These are phyloP conservation scores for Eudemis profundana DNA, from an alignment of 2,888 invertebrate genomes.

Conservation along the genomic window DNA sequence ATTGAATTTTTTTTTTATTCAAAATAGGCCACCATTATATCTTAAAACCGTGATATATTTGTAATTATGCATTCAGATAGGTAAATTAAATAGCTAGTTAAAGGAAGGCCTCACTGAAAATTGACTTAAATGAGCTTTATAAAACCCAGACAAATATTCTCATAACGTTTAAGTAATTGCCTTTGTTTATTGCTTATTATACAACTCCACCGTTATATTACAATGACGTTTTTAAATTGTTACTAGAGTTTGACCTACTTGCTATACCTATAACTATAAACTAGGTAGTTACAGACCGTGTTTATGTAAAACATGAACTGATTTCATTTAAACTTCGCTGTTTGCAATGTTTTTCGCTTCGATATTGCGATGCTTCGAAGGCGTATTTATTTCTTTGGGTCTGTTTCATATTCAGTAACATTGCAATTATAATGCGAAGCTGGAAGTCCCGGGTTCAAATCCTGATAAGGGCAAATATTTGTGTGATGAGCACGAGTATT, in stretches of 20 bases:
- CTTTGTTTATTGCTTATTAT: no score
- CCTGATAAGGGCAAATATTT: no score
- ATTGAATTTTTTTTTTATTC: no score
- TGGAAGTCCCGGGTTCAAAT: no score
- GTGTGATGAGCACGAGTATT: no score
- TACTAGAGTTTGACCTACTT: slow-evolving; percentile 17
- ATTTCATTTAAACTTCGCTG: slow-evolving; percentile 13
- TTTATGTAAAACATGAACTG: slow-evolving; percentile 17
- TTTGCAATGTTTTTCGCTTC: background rate
- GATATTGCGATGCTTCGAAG: background rate
- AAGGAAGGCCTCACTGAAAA: background rate
- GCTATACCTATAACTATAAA: background rate
- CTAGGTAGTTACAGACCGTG: background rate
- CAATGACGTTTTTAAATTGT: background rate
- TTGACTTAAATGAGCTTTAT: background rate
- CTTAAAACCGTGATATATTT: no score
- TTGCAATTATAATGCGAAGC: no score
- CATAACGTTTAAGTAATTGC: background rate
- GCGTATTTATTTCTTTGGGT: background rate
- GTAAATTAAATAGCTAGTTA: no score
- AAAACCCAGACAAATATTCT: background rate
- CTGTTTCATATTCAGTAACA: no score
- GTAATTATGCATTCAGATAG: background rate
- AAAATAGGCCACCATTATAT: no score
- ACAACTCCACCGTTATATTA: background rate